Percentiles rank a stretch among this genome's conserved stretches.
Conservation (phyloP, 1,140 invertebrate genomes). For the Onthophagus taurus region DNA sequence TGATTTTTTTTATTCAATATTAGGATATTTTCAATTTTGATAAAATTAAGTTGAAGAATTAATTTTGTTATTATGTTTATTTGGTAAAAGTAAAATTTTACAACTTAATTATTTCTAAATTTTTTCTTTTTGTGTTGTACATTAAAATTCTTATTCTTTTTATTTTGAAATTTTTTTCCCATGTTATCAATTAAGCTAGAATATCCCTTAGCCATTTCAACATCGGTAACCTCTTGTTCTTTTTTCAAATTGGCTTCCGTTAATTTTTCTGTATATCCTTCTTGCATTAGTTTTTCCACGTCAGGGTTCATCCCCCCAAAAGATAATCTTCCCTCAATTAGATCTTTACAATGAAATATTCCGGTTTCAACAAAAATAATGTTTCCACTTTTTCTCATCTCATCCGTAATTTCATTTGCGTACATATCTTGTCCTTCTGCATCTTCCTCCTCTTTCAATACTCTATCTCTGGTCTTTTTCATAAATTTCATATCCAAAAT, state of each 20-base stretch:
- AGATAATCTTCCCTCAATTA: conserved; percentile 72
- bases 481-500: conserved; percentile 82
- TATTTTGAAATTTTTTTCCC: conserved; percentile 36
- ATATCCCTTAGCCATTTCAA: conserved; percentile 54
- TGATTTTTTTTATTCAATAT: not conserved
- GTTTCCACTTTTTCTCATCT: conserved; percentile 51
- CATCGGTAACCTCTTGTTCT: conserved; percentile 58
- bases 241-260: conserved; percentile 39
- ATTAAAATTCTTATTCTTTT: conserved; percentile 20
- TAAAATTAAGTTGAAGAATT: too few species aligned
- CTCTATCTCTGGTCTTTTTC: conserved; percentile 76
- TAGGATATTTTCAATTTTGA: not conserved
- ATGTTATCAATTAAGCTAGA: conserved; percentile 37
- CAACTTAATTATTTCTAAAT: too few species aligned
- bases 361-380: conserved; percentile 64
- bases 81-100: too few species aligned
- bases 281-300: conserved; percentile 61
- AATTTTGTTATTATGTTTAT: too few species aligned
- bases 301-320: conserved; percentile 84
- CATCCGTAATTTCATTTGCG: conserved; percentile 38
- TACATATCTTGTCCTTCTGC: conserved; percentile 54
- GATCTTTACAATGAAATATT: conserved; percentile 60
- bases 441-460: conserved; percentile 65
- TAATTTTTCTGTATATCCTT: conserved; percentile 37
- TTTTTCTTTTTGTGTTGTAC: not conserved